Conservation (phyloP, 1,140 invertebrate species). For the Venustaconcha ellipsiformis region DNA sequence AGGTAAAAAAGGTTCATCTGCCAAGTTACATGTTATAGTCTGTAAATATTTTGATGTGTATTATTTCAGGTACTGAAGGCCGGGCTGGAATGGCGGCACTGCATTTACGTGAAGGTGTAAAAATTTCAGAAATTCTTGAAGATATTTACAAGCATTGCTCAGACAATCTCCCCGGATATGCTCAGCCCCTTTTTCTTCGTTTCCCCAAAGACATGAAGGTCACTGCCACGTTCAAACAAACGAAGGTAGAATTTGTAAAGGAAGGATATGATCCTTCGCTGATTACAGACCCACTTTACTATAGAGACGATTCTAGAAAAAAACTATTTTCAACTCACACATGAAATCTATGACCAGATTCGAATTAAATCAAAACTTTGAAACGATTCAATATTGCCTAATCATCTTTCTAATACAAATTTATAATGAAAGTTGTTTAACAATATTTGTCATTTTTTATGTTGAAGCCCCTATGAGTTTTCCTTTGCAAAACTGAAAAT, state of each 20-base stretch:
- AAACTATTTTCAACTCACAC: slow-evolving; percentile 6
- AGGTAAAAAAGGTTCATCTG: neutral
- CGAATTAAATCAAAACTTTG: too few species aligned
- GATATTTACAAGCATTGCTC: slow-evolving; percentile 7
- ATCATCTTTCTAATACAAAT: too few species aligned
- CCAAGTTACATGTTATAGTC: neutral
- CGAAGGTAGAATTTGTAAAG: neutral
- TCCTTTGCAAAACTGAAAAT: too few species aligned
- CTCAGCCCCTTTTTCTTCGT: slow-evolving; percentile 12
- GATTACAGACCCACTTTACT: slow-evolving; percentile 8
- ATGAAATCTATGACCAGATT: slow-evolving; percentile 9
- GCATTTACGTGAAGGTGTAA: neutral
- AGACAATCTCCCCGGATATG: slow-evolving; percentile 4
- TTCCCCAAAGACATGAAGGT: slow-evolving; percentile 4
- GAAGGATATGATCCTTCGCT: slow-evolving; percentile 9
- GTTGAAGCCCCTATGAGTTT: too few species aligned
- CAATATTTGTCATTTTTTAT: too few species aligned
- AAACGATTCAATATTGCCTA: too few species aligned
- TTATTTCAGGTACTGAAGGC: neutral
- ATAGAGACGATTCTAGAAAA: neutral
- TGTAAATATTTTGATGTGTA: neutral
- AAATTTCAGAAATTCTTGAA: neutral
- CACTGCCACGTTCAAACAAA: slow-evolving; percentile 18
- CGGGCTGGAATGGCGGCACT: slow-evolving; percentile 18
- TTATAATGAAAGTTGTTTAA: too few species aligned